These are phyloP conservation scores for Iphiclides podalirius DNA, from an alignment of 2,888 invertebrate species.

Conservation along the genomic window DNA sequence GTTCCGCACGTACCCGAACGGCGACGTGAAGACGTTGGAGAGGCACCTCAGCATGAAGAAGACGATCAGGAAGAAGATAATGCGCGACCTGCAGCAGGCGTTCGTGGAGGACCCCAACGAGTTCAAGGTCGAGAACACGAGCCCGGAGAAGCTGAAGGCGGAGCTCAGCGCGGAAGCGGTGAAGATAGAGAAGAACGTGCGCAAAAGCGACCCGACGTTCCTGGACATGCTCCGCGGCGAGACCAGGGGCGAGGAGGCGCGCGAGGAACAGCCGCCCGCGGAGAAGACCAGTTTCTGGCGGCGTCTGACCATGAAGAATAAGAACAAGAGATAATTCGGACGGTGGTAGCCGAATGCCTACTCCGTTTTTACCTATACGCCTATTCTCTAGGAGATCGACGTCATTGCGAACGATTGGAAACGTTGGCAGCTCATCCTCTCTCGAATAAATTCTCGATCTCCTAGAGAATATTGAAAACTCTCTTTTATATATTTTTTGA, in stretches of 20 bases:
- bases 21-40: slow-evolving; percentile 87
- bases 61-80: slow-evolving; percentile 91
- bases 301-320: slow-evolving; percentile 84
- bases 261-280: slow-evolving; percentile 70
- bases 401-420: neutral
- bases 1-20: slow-evolving; percentile 83
- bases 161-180: slow-evolving; percentile 84
- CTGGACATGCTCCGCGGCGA: slow-evolving; percentile 84
- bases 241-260: slow-evolving; percentile 69
- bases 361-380: slow-evolving; percentile 43
- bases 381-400: slow-evolving; percentile 22
- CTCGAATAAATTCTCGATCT: slow-evolving; percentile 8
- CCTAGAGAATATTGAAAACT: slow-evolving; percentile 18
- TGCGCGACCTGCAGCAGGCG: slow-evolving; percentile 89
- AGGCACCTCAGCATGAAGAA: slow-evolving; percentile 93
- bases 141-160: slow-evolving; percentile 84
- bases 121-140: slow-evolving; percentile 85
- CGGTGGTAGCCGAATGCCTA: slow-evolving; percentile 39
- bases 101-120: slow-evolving; percentile 87
- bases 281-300: slow-evolving; percentile 85
- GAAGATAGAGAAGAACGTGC: slow-evolving; percentile 80
- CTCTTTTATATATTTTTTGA: slow-evolving; percentile 10
- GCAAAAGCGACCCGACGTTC: slow-evolving; percentile 81
- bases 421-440: slow-evolving; percentile 18
- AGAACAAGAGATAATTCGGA: slow-evolving; percentile 81